phyloP scores from a whole-genome alignment of 2,797 vertebrate species.

The Danio choprae region DNA sequence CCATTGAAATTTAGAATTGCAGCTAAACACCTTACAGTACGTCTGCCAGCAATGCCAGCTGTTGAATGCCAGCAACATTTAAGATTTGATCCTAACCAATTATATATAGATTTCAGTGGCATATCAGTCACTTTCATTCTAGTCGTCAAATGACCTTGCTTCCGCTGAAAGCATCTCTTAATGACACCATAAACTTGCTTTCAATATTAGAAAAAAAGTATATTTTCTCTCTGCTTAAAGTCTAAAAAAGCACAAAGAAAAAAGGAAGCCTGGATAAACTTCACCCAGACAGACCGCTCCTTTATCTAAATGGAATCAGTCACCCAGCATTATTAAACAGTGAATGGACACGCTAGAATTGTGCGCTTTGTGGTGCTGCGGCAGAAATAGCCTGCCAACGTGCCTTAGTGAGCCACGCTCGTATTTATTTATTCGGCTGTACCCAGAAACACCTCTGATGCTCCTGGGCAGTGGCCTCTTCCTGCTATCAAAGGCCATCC shows the following conservation, averaged over 20 bases:
- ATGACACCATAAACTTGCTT: constrained; percentile 6
- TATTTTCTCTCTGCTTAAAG: neutral
- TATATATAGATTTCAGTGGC: neutral
- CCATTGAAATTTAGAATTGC: constrained; percentile 64
- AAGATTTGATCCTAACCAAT: constrained; percentile 32
- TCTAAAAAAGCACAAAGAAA: constrained; percentile 19
- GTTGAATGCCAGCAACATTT: constrained; percentile 45
- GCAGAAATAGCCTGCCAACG: constrained; percentile 31
- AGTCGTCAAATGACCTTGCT: neutral
- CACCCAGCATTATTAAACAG: constrained; percentile 50
- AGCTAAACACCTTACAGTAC: constrained; percentile 49
- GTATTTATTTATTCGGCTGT: constrained; percentile 52
- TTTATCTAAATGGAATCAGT: constrained; percentile 63
- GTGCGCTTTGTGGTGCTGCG: constrained; percentile 12
- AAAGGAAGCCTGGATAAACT: constrained; percentile 20
- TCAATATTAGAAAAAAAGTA: constrained; percentile 12
- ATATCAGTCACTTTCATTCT: constrained; percentile 6
- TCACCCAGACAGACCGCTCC: constrained; percentile 21
- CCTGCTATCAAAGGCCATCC: constrained; percentile 65
- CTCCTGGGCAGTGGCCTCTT: constrained; percentile 45
- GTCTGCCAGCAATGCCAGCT: constrained; percentile 51
- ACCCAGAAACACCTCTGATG: constrained; percentile 45
- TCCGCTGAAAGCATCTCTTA: neutral
- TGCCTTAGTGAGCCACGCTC: neutral
- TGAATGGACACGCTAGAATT: constrained; percentile 14